phyloP scores from a whole-genome alignment of 2,888 invertebrate species.

The Meiosimyza platycephala region DNA sequence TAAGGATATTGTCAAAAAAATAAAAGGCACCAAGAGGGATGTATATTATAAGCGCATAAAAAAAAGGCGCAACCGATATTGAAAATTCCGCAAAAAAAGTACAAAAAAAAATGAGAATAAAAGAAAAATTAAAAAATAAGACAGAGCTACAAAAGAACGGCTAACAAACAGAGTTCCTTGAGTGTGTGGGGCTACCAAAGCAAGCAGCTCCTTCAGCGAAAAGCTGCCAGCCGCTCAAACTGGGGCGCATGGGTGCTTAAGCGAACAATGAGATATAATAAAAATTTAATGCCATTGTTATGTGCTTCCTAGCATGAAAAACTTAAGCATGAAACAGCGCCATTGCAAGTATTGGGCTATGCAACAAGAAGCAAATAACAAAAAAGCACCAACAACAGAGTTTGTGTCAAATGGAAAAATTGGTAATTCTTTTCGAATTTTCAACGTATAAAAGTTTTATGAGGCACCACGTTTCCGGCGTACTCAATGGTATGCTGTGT shows the following conservation, averaged over 20 bases:
- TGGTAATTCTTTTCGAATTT: conserved; percentile 54
- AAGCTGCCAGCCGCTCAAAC: not conserved
- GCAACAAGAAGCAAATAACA: no score
- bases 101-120: conserved; percentile 31
- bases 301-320: conserved; percentile 37
- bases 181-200: no score
- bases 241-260: conserved; percentile 28
- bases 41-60: conserved; percentile 3
- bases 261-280: conserved; percentile 44
- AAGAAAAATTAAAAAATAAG: conserved; percentile 42
- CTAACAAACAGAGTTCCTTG: no score
- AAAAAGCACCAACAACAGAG: no score
- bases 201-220: no score
- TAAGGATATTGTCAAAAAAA: not conserved
- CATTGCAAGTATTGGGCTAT: no score
- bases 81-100: conserved; percentile 10
- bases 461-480: conserved; percentile 44
- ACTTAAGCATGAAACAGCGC: conserved; percentile 13
- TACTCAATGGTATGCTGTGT: no score
- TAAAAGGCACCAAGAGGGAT: not conserved
- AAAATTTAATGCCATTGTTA: conserved; percentile 48
- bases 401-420: conserved; percentile 50
- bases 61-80: conserved; percentile 13
- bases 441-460: conserved; percentile 58
- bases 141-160: conserved; percentile 13